Evolutionary conservation across 2,797 vertebrate species (phyloP), one percentile per base, ranked within the genome.

Genomic region (Selene dorsalis): DNA sequence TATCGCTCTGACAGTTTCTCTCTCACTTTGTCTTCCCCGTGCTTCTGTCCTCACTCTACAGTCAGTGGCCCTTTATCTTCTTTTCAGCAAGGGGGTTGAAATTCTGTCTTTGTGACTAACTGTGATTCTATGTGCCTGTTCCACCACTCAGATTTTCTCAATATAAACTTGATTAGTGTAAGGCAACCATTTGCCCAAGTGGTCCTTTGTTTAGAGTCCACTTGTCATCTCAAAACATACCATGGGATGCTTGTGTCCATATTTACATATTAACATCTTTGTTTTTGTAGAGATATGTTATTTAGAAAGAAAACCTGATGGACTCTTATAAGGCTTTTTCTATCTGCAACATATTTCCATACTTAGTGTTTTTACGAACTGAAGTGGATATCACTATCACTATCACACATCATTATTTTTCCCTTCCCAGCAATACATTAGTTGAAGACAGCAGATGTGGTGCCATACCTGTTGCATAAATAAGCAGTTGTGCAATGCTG

Each of bases 401-500:
- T 55, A 55, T 72, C n/a, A n/a, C n/a, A n/a, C n/a, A n/a, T n/a
- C 65, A 61, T 84, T 35, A 35, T 87, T 81, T 48, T 71, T 61
- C 48, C 11, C 63, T 73, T 62, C 77, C 32, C 26, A 41, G 28
- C 61, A 43, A n/a, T 35, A 64, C n/a, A 28, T 38, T 69, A 48
- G 45, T 72, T 12, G 16, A 67, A 84, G 20, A 63, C 69, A 53
- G 66, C 83, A 82, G 75, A 79, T 79, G 84, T 79, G 75, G 50
- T 67, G 20, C 69, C 73, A 55, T 75, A 85, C 75, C 77, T 87
- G 75, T 78, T 45, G 4, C 62, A 75, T 89, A 84, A 84, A 79
- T 72, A 83, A 82, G 69, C 84, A 80, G 66, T 75, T 64, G 63
- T 50, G 73, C 75, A 67, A 56, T 62, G 30, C 59, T 47, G 61